Base-by-base conservation (phyloP, 1,140 invertebrate genomes). In the Ceratina australensis region DNA sequence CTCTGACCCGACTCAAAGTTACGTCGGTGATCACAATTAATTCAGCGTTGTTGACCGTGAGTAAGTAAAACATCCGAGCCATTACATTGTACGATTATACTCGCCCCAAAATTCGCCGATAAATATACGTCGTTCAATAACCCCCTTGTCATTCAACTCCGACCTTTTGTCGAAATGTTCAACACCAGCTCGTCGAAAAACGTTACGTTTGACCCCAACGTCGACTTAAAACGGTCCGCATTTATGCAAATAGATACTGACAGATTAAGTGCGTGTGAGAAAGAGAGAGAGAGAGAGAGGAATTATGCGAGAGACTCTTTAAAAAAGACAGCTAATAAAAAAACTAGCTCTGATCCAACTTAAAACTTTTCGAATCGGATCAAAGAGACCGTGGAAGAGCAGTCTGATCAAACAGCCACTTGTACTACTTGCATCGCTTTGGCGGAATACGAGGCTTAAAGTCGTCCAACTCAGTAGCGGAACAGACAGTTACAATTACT, bases 21-120 rank as follows among this genome's bases (percentile, higher is more conserved):
- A 26, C n/a, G 12, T 1, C 26, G 20, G 56, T n/a, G 56, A 49
- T 69, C 56, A 76, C 42, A 69, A 76, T 76, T 76, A 69, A 69
- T 42, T 69, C 73, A 42, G 22, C 54, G 64, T 0, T 22, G 15
- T 50, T n/a, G 15, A 75, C 8, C 52, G 18, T 33, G 52, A 68
- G 33, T 24, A n/a, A 26, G 24, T n/a, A 47, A 60, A 68, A 57
- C 28, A 28, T 33, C 1, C n/a, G n/a, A 52, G n/a, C 4, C 63
- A 22, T 67, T 67, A n/a, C 54, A 26, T 57, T 8, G 13, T 15
- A 49, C 24, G 28, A 76, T 68, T 76, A 76, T 15, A 52, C 20
- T n/a, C 59, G 22, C 24, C 33, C 10, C 8, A 15, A 59, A 0
- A 3, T 13, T 10, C 18, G 56, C 5, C 20, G 7, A 12, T 20